Conservation (phyloP, 1,140 invertebrate species). For the Saxidomus purpurata region DNA sequence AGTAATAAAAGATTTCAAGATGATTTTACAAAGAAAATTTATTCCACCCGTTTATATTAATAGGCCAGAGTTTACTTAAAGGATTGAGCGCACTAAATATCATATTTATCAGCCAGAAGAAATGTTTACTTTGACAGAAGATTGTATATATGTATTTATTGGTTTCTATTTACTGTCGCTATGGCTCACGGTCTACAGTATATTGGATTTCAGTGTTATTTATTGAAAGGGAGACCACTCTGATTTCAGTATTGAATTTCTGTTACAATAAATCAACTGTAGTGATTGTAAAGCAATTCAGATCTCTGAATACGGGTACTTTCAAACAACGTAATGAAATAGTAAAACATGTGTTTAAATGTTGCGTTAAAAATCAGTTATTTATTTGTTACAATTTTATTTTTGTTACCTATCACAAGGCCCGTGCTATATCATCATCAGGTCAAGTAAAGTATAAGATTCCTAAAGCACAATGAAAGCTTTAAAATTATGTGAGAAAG, state of each 20-base stretch:
- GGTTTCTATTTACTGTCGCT: slow-evolving; percentile 47
- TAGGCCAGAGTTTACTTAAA: slow-evolving; percentile 6
- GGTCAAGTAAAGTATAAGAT: too few species aligned
- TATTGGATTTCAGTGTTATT: slow-evolving; percentile 11
- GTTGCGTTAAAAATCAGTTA: too few species aligned
- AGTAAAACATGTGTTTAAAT: too few species aligned
- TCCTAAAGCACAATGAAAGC: too few species aligned
- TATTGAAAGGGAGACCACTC: slow-evolving; percentile 8
- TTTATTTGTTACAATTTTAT: too few species aligned
- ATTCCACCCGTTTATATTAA: background rate
- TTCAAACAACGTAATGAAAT: too few species aligned
- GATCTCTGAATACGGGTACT: too few species aligned
- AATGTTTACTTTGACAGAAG: slow-evolving; percentile 49
- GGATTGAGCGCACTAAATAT: background rate
- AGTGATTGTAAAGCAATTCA: too few species aligned
- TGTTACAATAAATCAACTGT: background rate
- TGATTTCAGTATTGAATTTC: background rate
- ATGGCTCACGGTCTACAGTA: background rate
- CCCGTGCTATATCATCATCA: too few species aligned
- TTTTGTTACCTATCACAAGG: too few species aligned
- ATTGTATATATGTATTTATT: slow-evolving; percentile 41
- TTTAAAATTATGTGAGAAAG: too few species aligned
- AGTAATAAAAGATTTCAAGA: background rate
- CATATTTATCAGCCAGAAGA: background rate
- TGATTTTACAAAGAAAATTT: background rate